These are phyloP conservation scores for Eupleurogrammus muticus DNA, from an alignment of 2,797 vertebrate genomes.

Conservation along the genomic window DNA sequence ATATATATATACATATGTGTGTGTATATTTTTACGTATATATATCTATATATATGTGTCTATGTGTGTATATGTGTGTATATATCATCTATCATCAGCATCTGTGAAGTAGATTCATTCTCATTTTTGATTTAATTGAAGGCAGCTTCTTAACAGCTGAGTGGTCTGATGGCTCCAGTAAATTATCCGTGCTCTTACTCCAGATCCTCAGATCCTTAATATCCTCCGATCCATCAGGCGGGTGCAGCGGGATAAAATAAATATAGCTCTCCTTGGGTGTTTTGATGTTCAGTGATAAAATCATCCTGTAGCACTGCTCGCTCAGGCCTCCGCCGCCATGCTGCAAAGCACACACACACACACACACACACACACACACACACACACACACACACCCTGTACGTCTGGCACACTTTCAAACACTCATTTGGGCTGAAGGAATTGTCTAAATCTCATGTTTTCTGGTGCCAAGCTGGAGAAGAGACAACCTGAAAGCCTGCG, in stretches of 20 bases:
- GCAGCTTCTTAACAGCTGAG: slow-evolving; percentile 21
- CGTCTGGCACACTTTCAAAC: slow-evolving; percentile 50
- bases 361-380: too few relatives aligned
- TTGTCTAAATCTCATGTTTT: slow-evolving; percentile 48
- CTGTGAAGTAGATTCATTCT: neutral
- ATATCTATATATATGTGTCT: too few relatives aligned
- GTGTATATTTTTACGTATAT: too few relatives aligned
- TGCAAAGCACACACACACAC: too few relatives aligned
- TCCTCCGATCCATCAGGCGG: slow-evolving; percentile 43
- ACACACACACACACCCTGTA: slow-evolving; percentile 33
- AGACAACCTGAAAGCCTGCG: slow-evolving; percentile 47
- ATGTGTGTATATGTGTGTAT: too few relatives aligned
- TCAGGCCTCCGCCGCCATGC: slow-evolving; percentile 3
- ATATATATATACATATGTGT: too few relatives aligned
- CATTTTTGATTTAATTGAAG: slow-evolving; percentile 48
- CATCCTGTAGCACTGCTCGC: slow-evolving; percentile 29
- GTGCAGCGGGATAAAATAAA: slow-evolving; percentile 43
- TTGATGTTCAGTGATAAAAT: slow-evolving; percentile 57
- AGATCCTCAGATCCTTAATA: slow-evolving; percentile 39
- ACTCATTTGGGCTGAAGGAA: slow-evolving; percentile 45
- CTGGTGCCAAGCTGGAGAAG: slow-evolving; percentile 43
- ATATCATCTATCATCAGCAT: too few relatives aligned
- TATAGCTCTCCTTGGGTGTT: slow-evolving; percentile 48
- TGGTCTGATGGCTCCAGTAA: slow-evolving; percentile 26
- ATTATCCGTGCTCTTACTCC: slow-evolving; percentile 34